Base-by-base conservation (phyloP, 2,888 invertebrate species). In the Drosophila anceps region DNA sequence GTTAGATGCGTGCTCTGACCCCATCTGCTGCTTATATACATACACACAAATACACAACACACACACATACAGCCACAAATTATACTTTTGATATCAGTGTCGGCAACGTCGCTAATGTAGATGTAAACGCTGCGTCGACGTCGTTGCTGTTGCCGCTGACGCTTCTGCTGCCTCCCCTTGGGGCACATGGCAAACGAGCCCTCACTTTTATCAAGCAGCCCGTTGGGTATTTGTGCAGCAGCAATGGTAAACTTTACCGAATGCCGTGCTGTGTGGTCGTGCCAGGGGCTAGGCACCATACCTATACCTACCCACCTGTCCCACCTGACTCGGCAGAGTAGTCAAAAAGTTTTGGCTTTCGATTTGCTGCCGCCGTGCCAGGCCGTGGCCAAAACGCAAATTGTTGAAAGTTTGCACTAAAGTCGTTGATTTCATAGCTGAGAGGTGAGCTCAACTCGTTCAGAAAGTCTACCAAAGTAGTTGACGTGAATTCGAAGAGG, bases 401-500 rank as follows among this genome's bases (percentile, higher is more conserved):
- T 90, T 87, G 86, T 85, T 90, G 79, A 87, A 87, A 87, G 86
- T 87, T 87, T 87, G 86, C 82, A 84, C 84, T 87, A 82, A 85
- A 85, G 84, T 85, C 84, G 84, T 85, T 85, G 84, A 85, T 85
- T 85, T 89, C 90, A 89, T 89, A 85, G 84, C 87, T 85, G 89
- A 85, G 89, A 85, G 84, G 89, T 89, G 88, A 87, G 84, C 84
- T 89, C 84, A 85, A 85, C 89, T 85, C 88, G 88, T 85, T 89
- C 88, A 89, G 72, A 85, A 85, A 85, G 84, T 85, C 90, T 89
- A 84, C 84, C 85, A 84, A 88, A 89, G 88, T 87, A 87, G 89
- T 84, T 84, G 84, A 84, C 87, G 84, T 84, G 82, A 69, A 84
- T 79, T 55, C 69, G 39, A 72, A 70, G 76, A 70, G 73, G 67